Percentiles rank a stretch among this genome's conserved stretches.
Conservation (phyloP, 92 coral and sea anemone species). For the Zoanthus solanderi region DNA sequence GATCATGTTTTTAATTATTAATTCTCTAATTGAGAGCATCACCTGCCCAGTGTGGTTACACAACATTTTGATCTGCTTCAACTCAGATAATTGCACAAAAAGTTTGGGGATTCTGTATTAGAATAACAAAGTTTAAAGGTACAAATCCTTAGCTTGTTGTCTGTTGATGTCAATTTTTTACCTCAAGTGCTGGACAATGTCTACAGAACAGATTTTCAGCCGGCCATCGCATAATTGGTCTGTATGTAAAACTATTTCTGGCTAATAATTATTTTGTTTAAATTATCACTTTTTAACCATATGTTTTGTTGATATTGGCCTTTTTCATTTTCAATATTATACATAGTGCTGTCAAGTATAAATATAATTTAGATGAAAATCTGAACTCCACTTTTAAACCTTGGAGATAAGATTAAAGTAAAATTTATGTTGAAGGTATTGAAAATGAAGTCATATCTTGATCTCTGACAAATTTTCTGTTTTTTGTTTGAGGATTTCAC, state of each 20-base stretch:
- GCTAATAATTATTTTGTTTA: slow-evolving; percentile 11
- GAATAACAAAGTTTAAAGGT: not conserved
- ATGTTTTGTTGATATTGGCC: not conserved
- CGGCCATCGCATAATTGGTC: slow-evolving; percentile 7
- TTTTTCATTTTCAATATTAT: slow-evolving; percentile 16
- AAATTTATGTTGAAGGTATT: not conserved
- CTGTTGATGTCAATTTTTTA: not conserved
- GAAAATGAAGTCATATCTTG: not conserved
- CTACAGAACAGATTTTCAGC: slow-evolving; percentile 15
- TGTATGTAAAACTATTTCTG: slow-evolving; percentile 7
- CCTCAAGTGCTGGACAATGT: slow-evolving; percentile 19
- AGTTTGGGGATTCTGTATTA: not conserved
- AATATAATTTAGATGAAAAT: not conserved
- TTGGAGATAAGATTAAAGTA: not conserved
- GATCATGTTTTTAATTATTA: slow-evolving; percentile 21
- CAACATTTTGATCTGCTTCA: slow-evolving; percentile 1
- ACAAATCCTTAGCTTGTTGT: not conserved
- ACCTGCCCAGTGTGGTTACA: slow-evolving; percentile 42
- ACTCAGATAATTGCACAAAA: slow-evolving; percentile 3
- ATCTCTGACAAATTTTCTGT: not conserved
- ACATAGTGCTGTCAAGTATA: not conserved
- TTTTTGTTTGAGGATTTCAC: not conserved
- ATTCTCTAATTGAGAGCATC: slow-evolving; percentile 12
- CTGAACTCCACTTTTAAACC: not conserved
- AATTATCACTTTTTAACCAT: not conserved